Evolutionary conservation across 2,113 vertebrate species (phyloP), one percentile per base, ranked within the genome.

Genomic region (Athene cunicularia): DNA sequence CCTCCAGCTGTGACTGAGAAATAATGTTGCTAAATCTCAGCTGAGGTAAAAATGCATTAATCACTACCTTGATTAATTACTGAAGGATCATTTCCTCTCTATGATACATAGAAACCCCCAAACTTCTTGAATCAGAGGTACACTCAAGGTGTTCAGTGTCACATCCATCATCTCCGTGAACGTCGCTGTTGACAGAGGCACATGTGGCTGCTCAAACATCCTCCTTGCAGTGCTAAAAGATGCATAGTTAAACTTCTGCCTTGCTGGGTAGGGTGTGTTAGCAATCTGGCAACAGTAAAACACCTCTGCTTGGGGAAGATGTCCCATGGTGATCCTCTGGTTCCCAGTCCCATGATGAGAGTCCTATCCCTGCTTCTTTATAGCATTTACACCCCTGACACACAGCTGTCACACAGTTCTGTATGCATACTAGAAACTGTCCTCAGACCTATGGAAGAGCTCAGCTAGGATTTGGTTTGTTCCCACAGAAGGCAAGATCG

Each of bases 11-110:
- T 90, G 95, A 85, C 66, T 91, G 91, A 87, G 70, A 95, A 96
- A 91, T 90, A 94, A 96, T 56, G 74, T 75, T 91, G 74, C 91
- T 85, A 93, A 96, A 90, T 94, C 77, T 93, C 95, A 82, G 52
- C 66, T 93, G 88, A 91, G 74, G 77, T 88, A 91, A 90, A 95
- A 96, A 93, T 33, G 53, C 58, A 96, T 96, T 94, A 91, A 97
- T 96, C 95, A 94, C 90, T 87, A 87, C 58, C 80, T 95, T 96
- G 95, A 95, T 94, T 96, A 95, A 97, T 96, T 94, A 82, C 93
- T 90, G 84, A 94, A 95, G 81, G 84, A 93, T 96, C 90, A 93
- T 94, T 97, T 96, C 87, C 92, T 95, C 39, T 71, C 73, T 72
- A 11, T 93, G 90, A 95, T 90, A 96, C 90, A 95, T 85, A 70